Conservation (phyloP, 2,888 invertebrate genomes). For the Amiota minor region DNA sequence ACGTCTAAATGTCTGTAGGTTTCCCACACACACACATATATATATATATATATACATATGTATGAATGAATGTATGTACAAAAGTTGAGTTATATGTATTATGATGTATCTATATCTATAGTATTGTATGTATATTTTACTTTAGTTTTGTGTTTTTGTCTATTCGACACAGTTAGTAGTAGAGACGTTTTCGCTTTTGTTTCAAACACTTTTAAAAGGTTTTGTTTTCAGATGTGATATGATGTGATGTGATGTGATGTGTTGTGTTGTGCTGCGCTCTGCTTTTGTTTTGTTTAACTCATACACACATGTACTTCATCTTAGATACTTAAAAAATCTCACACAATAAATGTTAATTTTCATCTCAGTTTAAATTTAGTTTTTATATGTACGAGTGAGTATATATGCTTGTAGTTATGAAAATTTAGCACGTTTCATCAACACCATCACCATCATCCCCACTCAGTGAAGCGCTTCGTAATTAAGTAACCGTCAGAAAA, state of each 20-base stretch:
- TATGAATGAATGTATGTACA: no score
- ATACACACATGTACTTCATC: background rate
- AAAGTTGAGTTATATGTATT: no score
- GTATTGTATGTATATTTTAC: no score
- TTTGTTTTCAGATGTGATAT: background rate
- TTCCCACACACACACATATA: background rate
- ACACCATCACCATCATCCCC: no score
- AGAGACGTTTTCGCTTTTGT: conserved; percentile 25
- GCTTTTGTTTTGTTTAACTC: conserved; percentile 1
- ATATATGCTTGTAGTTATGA: background rate
- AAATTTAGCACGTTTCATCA: conserved; percentile 15
- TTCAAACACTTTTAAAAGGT: conserved; percentile 11
- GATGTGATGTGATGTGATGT: no score
- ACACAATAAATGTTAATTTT: no score
- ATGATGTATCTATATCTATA: no score
- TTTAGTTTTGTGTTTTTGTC: background rate
- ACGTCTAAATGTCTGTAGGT: conserved; percentile 13
- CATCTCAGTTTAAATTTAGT: conserved; percentile 5
- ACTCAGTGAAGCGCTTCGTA: no score
- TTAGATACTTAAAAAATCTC: no score
- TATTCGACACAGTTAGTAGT: background rate
- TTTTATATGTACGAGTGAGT: no score
- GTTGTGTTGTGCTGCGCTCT: background rate
- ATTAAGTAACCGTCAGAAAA: no score
- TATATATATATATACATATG: background rate